Conservation (phyloP, 2,113 vertebrate species). For the Serilophus lunatus region DNA sequence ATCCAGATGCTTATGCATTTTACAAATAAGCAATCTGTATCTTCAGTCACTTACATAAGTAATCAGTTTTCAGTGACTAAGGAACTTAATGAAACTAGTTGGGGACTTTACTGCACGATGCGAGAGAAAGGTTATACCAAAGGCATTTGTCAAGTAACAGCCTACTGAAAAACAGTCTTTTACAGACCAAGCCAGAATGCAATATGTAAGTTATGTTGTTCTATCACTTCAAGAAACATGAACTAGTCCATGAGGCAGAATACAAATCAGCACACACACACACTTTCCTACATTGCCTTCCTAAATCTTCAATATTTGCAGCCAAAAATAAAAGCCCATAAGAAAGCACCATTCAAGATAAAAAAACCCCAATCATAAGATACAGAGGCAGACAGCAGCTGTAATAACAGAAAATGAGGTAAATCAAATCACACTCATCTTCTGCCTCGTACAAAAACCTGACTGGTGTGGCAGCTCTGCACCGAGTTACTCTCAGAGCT, state of each 20-base stretch:
- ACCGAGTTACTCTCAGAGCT: not conserved
- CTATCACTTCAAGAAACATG: not conserved
- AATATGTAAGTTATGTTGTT: not conserved
- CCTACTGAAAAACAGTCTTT: not conserved
- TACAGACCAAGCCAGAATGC: not conserved
- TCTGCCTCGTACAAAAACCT: not conserved
- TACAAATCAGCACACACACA: not conserved
- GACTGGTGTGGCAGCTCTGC: not conserved
- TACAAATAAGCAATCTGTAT: not conserved
- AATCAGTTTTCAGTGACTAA: not conserved
- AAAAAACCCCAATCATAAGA: accelerated
- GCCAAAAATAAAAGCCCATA: not conserved
- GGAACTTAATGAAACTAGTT: not conserved
- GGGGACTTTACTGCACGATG: not conserved
- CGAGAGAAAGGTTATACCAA: not conserved
- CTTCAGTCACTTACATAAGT: not conserved
- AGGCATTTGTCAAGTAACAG: not conserved
- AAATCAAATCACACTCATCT: not conserved
- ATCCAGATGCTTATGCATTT: not conserved
- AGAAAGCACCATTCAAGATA: not conserved
- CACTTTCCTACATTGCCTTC: not conserved
- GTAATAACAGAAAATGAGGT: not conserved
- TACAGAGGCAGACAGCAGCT: not conserved
- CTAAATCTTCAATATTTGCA: not conserved
- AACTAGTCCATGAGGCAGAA: not conserved